A percentile compares a stretch with the other conserved stretches of the same genome.
phyloP scores from a whole-genome alignment of 2,888 invertebrate genomes.

The Eumerus sabulonum region DNA sequence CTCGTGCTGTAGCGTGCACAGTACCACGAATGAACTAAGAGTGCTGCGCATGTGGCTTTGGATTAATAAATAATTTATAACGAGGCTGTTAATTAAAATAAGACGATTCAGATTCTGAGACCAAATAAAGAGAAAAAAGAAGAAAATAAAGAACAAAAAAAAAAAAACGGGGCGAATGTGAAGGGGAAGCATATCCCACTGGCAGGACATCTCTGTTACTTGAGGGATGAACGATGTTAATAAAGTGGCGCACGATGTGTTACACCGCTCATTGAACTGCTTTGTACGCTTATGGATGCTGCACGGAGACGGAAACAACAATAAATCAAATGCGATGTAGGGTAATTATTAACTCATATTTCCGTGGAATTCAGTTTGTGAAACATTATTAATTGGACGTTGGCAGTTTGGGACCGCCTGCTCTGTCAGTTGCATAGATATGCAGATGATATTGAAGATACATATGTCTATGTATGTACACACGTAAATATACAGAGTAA shows the following conservation, averaged over 20 bases:
- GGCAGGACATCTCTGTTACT: conserved; percentile 63
- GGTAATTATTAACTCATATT: conserved; percentile 69
- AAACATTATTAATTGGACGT: conserved; percentile 67
- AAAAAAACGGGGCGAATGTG: conserved; percentile 38
- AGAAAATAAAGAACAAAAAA: conserved; percentile 11
- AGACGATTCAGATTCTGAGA: conserved; percentile 60
- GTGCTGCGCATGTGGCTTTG: conserved; percentile 65
- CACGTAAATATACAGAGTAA: no score
- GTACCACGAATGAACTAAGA: conserved; percentile 49
- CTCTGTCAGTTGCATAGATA: conserved; percentile 55
- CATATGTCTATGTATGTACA: not conserved
- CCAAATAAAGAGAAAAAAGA: conserved; percentile 27
- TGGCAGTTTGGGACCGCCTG: conserved; percentile 68
- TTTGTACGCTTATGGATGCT: conserved; percentile 45
- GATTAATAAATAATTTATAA: conserved; percentile 69
- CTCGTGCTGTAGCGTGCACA: not conserved
- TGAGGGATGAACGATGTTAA: conserved; percentile 63
- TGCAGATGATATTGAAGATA: not conserved
- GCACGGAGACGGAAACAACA: conserved; percentile 65
- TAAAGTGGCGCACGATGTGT: conserved; percentile 59
- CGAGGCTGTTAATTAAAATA: conserved; percentile 69
- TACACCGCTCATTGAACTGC: conserved; percentile 59
- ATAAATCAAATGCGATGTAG: conserved; percentile 66
- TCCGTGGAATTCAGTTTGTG: conserved; percentile 68
- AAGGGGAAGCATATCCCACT: conserved; percentile 51